Base-by-base conservation (phyloP, 2,113 vertebrate genomes). In the Probosciger aterrimus region DNA sequence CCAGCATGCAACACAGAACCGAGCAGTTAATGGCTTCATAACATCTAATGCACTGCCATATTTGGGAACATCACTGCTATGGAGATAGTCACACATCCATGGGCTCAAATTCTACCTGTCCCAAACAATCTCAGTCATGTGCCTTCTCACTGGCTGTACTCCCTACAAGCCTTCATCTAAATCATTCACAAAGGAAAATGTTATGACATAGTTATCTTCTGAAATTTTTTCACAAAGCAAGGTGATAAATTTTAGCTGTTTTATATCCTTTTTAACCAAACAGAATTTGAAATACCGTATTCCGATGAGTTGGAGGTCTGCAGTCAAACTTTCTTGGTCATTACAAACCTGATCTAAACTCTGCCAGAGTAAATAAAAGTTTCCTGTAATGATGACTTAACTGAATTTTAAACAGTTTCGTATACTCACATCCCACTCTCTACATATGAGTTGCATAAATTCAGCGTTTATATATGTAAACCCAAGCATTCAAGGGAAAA, bases 381-480 rank as follows among this genome's bases (percentile, higher is more conserved):
- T 65, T 80, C 24, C 57, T 44, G 57, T 24, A 63, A 83, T 31
- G 10, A 65, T 62, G 18, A 82, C 31, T 60, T 85, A 55, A 47
- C 9, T 37, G 7, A 78, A 76, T 23, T 92, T 3, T 65, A 43
- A 53, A n/a, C 4, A 39, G 33, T 78, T 79, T 96, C 91, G 81
- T 27, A 77, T 49, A 92, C 44, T 96, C 93, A 95, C 85, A 97
- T 67, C 63, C 27, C 64, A 78, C 62, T 95, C 19, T 59, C 17
- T 62, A 43, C 23, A 18, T 60, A 37, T 7, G n/a, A 75, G 43
- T 35, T 95, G 80, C 73, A 92, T 57, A 90, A 93, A 95, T 92
- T 90, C 84, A 39, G 81, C 75, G 70, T 81, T 78, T 33, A 76
- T 27, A 5, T 10, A n/a, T 20, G 46, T 63, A 82, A 84, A 75